Percentiles rank a stretch among this genome's conserved stretches.
Evolutionary conservation across 2,797 vertebrate species (phyloP).

Genomic region (Balearica regulorum): DNA sequence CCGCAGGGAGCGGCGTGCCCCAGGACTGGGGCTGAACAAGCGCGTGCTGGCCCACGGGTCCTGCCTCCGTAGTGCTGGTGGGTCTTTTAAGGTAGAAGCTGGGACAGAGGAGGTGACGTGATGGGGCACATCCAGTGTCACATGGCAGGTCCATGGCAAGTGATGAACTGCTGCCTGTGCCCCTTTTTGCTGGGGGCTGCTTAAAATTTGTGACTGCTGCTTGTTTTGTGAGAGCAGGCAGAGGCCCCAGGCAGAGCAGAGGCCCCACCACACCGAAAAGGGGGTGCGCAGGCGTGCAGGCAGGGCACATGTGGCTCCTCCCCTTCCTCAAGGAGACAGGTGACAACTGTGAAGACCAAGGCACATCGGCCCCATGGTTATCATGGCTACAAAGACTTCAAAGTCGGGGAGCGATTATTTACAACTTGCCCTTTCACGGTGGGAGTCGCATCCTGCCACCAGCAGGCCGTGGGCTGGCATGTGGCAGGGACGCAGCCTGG

Average conservation of each 20-base stretch:
- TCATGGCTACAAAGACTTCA: not conserved
- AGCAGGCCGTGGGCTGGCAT: fast-evolving
- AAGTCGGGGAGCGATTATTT: not conserved
- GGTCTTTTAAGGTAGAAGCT: not conserved
- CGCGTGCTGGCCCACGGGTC: fast-evolving
- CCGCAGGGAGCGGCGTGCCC: fast-evolving
- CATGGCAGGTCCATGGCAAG: fast-evolving
- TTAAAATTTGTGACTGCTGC: not conserved
- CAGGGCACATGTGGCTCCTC: fast-evolving
- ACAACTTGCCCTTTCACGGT: not conserved
- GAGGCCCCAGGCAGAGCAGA: not conserved
- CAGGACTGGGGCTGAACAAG: not conserved
- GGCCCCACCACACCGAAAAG: fast-evolving
- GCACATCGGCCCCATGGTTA: too few relatives aligned
- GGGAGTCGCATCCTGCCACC: not conserved
- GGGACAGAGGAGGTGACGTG: not conserved
- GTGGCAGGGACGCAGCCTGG: fast-evolving
- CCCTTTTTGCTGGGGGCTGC: too few relatives aligned
- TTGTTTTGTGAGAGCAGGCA: not conserved
- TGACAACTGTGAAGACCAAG: not conserved
- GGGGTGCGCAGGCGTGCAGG: fast-evolving
- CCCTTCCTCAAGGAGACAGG: fast-evolving
- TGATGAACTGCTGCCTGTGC: fast-evolving
- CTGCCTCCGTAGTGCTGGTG: fast-evolving
- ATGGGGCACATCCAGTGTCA: too few relatives aligned